Evolutionary conservation across 2,797 vertebrate species (phyloP), one percentile per base, ranked within the genome.

Genomic region (Catamblyrhynchus diadema): DNA sequence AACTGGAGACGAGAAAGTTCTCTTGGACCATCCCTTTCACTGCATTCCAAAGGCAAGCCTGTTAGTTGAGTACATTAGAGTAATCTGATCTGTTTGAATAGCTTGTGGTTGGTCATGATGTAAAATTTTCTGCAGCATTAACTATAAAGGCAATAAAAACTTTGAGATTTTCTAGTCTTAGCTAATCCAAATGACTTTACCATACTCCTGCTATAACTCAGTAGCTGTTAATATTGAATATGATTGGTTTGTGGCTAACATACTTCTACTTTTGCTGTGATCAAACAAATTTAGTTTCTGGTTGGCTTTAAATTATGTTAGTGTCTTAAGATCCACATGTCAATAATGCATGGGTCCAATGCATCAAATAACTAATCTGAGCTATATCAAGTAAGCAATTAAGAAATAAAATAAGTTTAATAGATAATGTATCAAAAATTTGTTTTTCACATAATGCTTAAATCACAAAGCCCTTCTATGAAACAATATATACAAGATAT

Each of bases 151-250:
- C 60, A 91, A 91, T 80, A 90, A 94, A 95, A 90, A 45, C 56
- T 42, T 84, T 25, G 85, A 61, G 27, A 50, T 22, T 85, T 95
- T 79, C 77, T 94, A 51, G 61, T 66, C 66, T 72, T 93, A 74
- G 75, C 47, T 87, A 86, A 93, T 60, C 60, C 86, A 94, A 73
- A 94, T 74, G 42, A 88, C 67, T 95, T 91, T 82, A 93, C 81
- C 83, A 85, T 45, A 69, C 12, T 72, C 54, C 24, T 90, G 51
- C 70, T 61, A 59, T 42, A 85, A 73, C 37, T 94, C 81, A 87
- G 57, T 45, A 66, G 24, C 82, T 62, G 39, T 86, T 85, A 89
- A 77, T 83, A 91, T 27, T 90, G 72, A 56, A 66, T 75, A 94
- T 54, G 53, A 78, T 44, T 84, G 62, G 80, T 95, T 94, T 93